Percentiles rank a stretch among this genome's conserved stretches.
These are phyloP conservation scores for Vanessa cardui DNA, from an alignment of 2,888 invertebrate species.

Conservation along the genomic window DNA sequence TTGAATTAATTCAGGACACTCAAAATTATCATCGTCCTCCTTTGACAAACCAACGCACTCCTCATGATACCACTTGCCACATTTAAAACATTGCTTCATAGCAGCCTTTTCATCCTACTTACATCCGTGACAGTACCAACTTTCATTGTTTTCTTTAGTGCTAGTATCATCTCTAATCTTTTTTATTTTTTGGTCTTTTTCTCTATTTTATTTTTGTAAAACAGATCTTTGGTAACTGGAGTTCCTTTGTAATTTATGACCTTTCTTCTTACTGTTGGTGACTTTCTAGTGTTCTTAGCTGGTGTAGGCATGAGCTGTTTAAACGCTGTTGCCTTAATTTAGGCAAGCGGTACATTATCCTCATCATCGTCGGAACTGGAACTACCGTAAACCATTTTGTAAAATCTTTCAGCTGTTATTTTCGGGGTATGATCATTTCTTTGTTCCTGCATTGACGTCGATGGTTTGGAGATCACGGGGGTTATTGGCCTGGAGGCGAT, in stretches of 20 bases:
- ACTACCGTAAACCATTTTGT: no score
- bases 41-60: constrained; percentile 23
- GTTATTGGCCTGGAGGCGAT: no score
- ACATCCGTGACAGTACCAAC: not conserved
- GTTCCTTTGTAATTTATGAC: constrained; percentile 33
- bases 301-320: constrained; percentile 24
- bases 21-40: constrained; percentile 25
- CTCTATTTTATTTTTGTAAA: constrained; percentile 27
- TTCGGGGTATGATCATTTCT: constrained; percentile 1
- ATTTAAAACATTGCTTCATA: constrained; percentile 20
- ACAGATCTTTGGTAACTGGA: constrained; percentile 33
- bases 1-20: constrained; percentile 18
- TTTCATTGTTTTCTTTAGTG: not conserved
- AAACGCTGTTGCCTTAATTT: constrained; percentile 14
- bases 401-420: not conserved
- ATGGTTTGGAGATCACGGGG: not conserved
- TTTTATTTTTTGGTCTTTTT: constrained; percentile 10
- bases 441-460: constrained; percentile 13
- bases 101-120: constrained; percentile 13
- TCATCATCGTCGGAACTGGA: not conserved
- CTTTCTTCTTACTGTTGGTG: constrained; percentile 25
- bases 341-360: constrained; percentile 9
- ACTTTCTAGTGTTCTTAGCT: constrained; percentile 7
- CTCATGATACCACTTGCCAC: constrained; percentile 28
- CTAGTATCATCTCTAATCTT: not conserved